Conservation (phyloP, 2,888 invertebrate species). For the Chrysotoxum bicinctum region DNA sequence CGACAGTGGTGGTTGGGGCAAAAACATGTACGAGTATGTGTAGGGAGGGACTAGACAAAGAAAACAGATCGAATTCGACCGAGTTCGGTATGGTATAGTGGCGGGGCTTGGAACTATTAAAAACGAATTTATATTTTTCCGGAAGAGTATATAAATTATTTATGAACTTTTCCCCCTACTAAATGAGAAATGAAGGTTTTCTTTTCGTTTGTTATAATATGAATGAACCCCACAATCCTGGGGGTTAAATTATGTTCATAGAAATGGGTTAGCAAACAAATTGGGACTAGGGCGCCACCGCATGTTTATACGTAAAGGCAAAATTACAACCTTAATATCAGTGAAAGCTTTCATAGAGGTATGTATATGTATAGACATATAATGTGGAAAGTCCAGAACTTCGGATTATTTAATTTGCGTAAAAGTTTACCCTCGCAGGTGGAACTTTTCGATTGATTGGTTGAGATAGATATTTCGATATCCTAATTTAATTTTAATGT, state of each 20-base stretch:
- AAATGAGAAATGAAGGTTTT: conserved; percentile 36
- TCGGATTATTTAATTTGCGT: conserved; percentile 56
- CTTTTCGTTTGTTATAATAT: background rate
- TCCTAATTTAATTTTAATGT: conserved; percentile 48
- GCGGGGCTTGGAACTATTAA: conserved; percentile 49
- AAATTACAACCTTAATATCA: conserved; percentile 20
- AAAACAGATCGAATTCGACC: conserved; percentile 45
- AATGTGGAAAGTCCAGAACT: conserved; percentile 29
- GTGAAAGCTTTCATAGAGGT: conserved; percentile 22
- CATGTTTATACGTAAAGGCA: background rate
- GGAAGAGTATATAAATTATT: conserved; percentile 63
- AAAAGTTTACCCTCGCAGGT: conserved; percentile 26
- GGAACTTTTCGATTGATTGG: conserved; percentile 32
- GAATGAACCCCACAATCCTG: conserved; percentile 15
- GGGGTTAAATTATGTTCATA: conserved; percentile 35
- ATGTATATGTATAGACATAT: background rate
- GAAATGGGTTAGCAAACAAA: conserved; percentile 71
- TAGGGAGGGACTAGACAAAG: conserved; percentile 30
- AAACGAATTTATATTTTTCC: conserved; percentile 67
- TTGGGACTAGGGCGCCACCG: conserved; percentile 21
- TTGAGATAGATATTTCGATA: conserved; percentile 27
- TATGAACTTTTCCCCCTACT: conserved; percentile 42
- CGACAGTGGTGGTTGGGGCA: background rate
- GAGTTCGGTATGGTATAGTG: conserved; percentile 22
- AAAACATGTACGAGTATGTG: background rate